Evolutionary conservation across 1,140 invertebrate species (phyloP), one percentile per base, ranked within the genome.

Genomic region (Caerostris darwini): DNA sequence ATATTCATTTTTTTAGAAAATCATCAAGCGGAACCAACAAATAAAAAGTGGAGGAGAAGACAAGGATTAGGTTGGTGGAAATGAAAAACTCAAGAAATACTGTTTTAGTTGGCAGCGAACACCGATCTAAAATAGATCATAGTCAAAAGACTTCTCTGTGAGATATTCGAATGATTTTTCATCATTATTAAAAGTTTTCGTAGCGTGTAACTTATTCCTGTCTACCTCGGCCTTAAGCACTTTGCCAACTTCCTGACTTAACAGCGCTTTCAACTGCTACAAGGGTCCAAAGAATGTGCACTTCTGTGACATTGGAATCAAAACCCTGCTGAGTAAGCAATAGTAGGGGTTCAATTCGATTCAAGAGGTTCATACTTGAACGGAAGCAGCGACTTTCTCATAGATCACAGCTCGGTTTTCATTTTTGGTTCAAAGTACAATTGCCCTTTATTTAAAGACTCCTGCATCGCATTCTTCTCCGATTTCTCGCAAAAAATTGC

Each of bases 141-240:
- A 14, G 58, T 64, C 2, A 87, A 87, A 34, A 87, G 85, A 64
- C 34, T 64, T 87, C 58, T 64, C 87, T 57, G 61, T 53, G 61
- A 90, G 87, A n/a, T 71, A 54, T 90, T 90, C 53, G 17, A 53
- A 67, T n/a, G 67, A 90, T 69, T 90, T 90, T 90, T 90, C 53
- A 56, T 56, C 87, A 90, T 90, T 90, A 90, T 69, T 56, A 90
- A 71, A 56, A 54, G 17, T 90, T 67, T 71, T n/a, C 12, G 10
- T 34, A n/a, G 53, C 17, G 17, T 69, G 58, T 61, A 61, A 87
- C 58, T 61, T 59, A 87, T 87, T 87, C 58, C 85, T 61, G 61
- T 90, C 61, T 90, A 56, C 50, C 59, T 87, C 34, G 7, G 8
- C 17, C 50, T 10, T 6, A 19, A 77, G 50, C 57, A 2, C n/a